These are phyloP conservation scores for Chesias legatella DNA, from an alignment of 2,888 invertebrate species.

Conservation along the genomic window DNA sequence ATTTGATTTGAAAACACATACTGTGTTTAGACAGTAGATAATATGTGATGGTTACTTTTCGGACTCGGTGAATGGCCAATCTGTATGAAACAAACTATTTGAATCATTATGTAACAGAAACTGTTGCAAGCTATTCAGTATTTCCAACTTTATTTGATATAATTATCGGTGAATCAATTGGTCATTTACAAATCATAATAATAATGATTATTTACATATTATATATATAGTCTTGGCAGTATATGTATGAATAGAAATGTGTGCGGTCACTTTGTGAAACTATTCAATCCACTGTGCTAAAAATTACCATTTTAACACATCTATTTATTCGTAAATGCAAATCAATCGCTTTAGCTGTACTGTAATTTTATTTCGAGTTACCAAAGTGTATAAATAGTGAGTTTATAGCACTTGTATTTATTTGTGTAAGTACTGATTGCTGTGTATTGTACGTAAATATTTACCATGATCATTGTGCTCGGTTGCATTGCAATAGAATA, in stretches of 20 bases:
- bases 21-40: slow-evolving; percentile 29
- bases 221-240: slow-evolving; percentile 31
- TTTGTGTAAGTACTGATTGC: slow-evolving; percentile 27
- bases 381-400: slow-evolving; percentile 60
- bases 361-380: slow-evolving; percentile 65
- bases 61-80: slow-evolving; percentile 33
- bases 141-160: slow-evolving; percentile 39
- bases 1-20: too few species aligned
- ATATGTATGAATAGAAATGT: slow-evolving; percentile 8
- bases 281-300: slow-evolving; percentile 37
- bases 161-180: slow-evolving; percentile 29
- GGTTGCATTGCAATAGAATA: slow-evolving; percentile 16
- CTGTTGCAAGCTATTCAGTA: slow-evolving; percentile 41
- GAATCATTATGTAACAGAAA: slow-evolving; percentile 26
- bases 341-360: slow-evolving; percentile 49
- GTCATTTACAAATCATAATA: slow-evolving; percentile 24
- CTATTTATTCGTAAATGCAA: slow-evolving; percentile 42
- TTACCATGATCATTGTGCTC: slow-evolving; percentile 22
- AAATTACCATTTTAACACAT: slow-evolving; percentile 34
- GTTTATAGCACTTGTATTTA: slow-evolving; percentile 20
- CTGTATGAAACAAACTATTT: slow-evolving; percentile 30
- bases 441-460: slow-evolving; percentile 27
- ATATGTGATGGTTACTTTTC: slow-evolving; percentile 53
- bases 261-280: slow-evolving; percentile 1
- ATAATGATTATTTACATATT: slow-evolving; percentile 11